A percentile compares a stretch with the other conserved stretches of the same genome.
These are phyloP conservation scores for Laspeyria flexula DNA, from an alignment of 2,888 invertebrate genomes.

Conservation along the genomic window DNA sequence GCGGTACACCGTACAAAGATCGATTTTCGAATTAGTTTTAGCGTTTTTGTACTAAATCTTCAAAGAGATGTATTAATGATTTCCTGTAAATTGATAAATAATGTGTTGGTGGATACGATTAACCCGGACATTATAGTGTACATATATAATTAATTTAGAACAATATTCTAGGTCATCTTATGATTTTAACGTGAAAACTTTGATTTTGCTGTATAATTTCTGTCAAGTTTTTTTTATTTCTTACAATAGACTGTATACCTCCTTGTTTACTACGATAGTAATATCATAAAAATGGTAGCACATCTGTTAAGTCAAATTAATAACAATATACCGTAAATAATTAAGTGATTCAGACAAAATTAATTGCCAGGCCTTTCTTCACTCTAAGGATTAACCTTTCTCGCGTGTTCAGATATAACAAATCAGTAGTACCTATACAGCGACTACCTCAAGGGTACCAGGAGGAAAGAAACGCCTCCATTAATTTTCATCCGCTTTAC, in stretches of 20 bases:
- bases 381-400: slow-evolving; percentile 49
- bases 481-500: slow-evolving; percentile 66
- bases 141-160: too few relatives aligned
- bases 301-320: too few relatives aligned
- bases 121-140: not conserved
- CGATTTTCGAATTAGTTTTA: not conserved
- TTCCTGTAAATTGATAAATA: not conserved
- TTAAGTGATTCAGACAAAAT: slow-evolving; percentile 38
- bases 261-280: too few relatives aligned
- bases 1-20: slow-evolving; percentile 9
- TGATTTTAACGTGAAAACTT: too few relatives aligned
- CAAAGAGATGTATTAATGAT: not conserved
- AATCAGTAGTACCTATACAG: slow-evolving; percentile 53
- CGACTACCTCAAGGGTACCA: slow-evolving; percentile 42
- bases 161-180: too few relatives aligned
- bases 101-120: not conserved
- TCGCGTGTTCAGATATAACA: slow-evolving; percentile 61
- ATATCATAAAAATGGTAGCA: too few relatives aligned
- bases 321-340: too few relatives aligned
- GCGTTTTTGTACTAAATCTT: not conserved
- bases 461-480: slow-evolving; percentile 49
- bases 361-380: slow-evolving; percentile 46
- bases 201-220: too few relatives aligned
- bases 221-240: too few relatives aligned
- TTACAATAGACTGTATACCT: too few relatives aligned